Conservation (phyloP, 2,888 invertebrate genomes). For the Peribatodes rhomboidaria region DNA sequence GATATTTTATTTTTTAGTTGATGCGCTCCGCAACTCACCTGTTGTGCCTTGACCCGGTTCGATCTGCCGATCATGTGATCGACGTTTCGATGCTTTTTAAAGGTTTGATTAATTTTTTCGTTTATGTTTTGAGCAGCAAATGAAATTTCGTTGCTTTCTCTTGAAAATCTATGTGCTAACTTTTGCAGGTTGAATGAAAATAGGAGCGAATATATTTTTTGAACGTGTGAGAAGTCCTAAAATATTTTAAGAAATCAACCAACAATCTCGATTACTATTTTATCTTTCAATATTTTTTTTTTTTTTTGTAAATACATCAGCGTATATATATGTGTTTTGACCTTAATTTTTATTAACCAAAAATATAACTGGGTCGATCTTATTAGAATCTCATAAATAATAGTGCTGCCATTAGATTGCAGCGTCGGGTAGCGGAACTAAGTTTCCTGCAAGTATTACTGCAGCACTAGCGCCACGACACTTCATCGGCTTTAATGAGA, state of each 20-base stretch:
- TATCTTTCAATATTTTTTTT: too few relatives aligned
- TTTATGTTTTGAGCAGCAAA: slow-evolving; percentile 40
- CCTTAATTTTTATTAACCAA: too few relatives aligned
- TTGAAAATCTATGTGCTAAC: neutral
- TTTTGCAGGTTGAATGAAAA: neutral
- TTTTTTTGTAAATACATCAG: too few relatives aligned
- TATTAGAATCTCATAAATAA: slow-evolving; percentile 45
- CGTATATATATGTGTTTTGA: too few relatives aligned
- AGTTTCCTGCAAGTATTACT: slow-evolving; percentile 43
- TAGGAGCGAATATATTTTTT: neutral
- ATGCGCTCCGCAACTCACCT: slow-evolving; percentile 84
- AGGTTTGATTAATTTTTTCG: slow-evolving; percentile 54
- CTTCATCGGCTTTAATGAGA: slow-evolving; percentile 62
- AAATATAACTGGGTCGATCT: neutral
- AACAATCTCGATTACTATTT: neutral
- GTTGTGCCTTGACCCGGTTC: slow-evolving; percentile 86
- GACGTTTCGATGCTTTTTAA: slow-evolving; percentile 75
- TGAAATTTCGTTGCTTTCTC: slow-evolving; percentile 40
- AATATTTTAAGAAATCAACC: neutral
- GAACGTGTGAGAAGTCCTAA: neutral
- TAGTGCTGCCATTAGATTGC: slow-evolving; percentile 67
- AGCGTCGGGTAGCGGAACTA: slow-evolving; percentile 83
- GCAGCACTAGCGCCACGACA: slow-evolving; percentile 65
- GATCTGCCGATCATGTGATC: slow-evolving; percentile 80
- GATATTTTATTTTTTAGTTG: slow-evolving; percentile 87